Evolutionary conservation across 2,888 invertebrate species (phyloP).

Genomic region (Cenopis cana): DNA sequence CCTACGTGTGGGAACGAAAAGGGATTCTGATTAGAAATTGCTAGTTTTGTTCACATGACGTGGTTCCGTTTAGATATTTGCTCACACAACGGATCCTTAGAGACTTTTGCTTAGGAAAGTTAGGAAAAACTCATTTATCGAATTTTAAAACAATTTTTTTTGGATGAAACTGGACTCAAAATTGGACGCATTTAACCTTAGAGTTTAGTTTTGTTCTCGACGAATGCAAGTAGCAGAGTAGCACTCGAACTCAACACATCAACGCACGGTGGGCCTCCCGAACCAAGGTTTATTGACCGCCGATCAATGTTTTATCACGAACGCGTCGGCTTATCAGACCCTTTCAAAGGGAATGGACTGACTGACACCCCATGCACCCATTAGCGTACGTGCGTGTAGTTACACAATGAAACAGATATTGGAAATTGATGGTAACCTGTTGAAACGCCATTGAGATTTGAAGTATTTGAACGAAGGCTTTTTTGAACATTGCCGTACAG

Average conservation of each 20-base stretch:
- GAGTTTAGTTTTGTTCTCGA: not conserved
- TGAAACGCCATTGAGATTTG: slow-evolving; percentile 4
- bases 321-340: slow-evolving; percentile 53
- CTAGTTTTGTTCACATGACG: not conserved
- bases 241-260: slow-evolving; percentile 30
- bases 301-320: slow-evolving; percentile 66
- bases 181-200: not conserved
- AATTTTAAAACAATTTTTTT: not conserved
- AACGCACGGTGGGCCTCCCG: slow-evolving; percentile 49
- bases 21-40: not conserved
- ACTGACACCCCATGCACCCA: slow-evolving; percentile 39
- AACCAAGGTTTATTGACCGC: slow-evolving; percentile 63
- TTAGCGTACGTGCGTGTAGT: slow-evolving; percentile 5
- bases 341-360: slow-evolving; percentile 55
- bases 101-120: not conserved
- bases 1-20: not conserved
- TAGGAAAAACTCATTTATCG: too few species aligned
- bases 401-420: slow-evolving; percentile 28
- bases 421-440: slow-evolving; percentile 11
- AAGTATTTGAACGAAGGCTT: not conserved
- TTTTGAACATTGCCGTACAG: not conserved
- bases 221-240: not conserved
- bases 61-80: not conserved
- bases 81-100: not conserved
- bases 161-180: not conserved